These are phyloP conservation scores for Melierax canorus DNA, from an alignment of 2,113 vertebrate genomes.

Conservation along the genomic window DNA sequence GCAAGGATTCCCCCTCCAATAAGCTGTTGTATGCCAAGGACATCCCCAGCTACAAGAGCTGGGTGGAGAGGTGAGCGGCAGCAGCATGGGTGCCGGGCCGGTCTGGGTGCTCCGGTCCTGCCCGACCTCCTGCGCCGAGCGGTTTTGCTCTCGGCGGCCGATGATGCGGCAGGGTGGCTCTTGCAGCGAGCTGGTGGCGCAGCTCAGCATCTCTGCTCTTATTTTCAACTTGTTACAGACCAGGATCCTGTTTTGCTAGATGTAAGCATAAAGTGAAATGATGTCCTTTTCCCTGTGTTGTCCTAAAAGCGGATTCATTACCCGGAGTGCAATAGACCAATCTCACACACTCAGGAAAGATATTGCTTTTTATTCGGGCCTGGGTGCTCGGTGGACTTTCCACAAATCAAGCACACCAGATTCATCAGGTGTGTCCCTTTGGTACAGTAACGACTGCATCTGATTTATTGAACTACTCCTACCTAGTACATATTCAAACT, in stretches of 20 bases:
- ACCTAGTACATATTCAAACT: no score
- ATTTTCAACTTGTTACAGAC: neutral
- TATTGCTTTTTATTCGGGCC: no score
- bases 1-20: slow-evolving; percentile 97
- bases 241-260: neutral
- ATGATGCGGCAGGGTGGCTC: neutral
- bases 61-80: slow-evolving; percentile 91
- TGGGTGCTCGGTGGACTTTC: no score
- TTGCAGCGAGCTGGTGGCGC: neutral
- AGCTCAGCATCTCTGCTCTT: neutral
- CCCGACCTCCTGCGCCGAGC: accelerated
- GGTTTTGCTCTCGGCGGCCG: neutral
- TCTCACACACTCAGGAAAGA: no score
- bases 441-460: no score
- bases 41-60: slow-evolving; percentile 99
- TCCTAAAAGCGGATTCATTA: no score
- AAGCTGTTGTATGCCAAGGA: slow-evolving; percentile 99
- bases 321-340: no score
- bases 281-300: neutral
- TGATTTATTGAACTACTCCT: no score
- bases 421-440: no score
- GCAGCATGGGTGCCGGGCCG: neutral
- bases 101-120: neutral
- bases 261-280: neutral
- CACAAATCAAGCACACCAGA: no score